Conservation (phyloP, 2,888 invertebrate species). For the Hanleya hanleyi region DNA sequence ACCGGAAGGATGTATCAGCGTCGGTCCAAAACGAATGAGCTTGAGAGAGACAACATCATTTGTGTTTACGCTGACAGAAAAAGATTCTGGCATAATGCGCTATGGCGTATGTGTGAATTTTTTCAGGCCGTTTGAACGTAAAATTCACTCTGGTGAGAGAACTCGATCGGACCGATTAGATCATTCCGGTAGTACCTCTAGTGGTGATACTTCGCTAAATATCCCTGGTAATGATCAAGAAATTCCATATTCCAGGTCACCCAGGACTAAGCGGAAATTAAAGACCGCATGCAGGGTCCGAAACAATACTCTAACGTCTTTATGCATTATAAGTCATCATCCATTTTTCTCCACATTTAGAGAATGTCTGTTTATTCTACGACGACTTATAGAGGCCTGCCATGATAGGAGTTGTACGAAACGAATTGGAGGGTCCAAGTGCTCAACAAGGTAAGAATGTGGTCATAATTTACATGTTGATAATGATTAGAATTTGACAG, state of each 20-base stretch:
- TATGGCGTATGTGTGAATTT: slow-evolving; percentile 99
- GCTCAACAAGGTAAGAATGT: slow-evolving; percentile 82
- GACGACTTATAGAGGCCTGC: slow-evolving; percentile 97
- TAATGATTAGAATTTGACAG: too few relatives aligned
- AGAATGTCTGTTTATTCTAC: slow-evolving; percentile 95
- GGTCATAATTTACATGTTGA: too few relatives aligned
- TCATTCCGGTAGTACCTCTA: slow-evolving; percentile 17
- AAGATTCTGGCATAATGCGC: slow-evolving; percentile 87
- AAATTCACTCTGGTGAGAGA: slow-evolving; percentile 41
- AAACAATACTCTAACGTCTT: slow-evolving; percentile 95
- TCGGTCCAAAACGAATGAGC: slow-evolving; percentile 83
- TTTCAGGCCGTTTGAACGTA: slow-evolving; percentile 85
- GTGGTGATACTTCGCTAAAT: slow-evolving; percentile 5
- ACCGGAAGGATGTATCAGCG: slow-evolving; percentile 94
- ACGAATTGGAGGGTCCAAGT: slow-evolving; percentile 89
- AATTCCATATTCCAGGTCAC: slow-evolving; percentile 49
- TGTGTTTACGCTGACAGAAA: slow-evolving; percentile 98
- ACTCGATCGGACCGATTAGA: slow-evolving; percentile 49
- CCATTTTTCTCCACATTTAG: slow-evolving; percentile 99
- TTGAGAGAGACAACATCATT: slow-evolving; percentile 93
- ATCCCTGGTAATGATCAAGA: neutral
- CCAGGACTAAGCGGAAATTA: slow-evolving; percentile 61
- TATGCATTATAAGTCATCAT: slow-evolving; percentile 98
- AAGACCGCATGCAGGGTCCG: slow-evolving; percentile 73
- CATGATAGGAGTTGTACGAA: slow-evolving; percentile 87